Conservation (phyloP, 2,113 vertebrate genomes). For the Gambusia affinis region DNA sequence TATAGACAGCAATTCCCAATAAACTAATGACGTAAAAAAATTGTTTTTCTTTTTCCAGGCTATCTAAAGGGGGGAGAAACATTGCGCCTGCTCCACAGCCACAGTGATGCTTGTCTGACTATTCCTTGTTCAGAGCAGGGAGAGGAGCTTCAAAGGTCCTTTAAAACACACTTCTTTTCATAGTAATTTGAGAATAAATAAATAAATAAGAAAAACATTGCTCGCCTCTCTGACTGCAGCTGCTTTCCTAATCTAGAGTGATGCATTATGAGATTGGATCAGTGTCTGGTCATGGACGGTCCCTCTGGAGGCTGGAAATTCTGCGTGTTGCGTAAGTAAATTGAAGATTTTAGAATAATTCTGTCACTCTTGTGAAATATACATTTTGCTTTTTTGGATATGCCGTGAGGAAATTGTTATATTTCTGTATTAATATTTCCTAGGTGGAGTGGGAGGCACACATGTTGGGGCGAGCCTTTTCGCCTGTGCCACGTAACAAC, state of each 20-base stretch:
- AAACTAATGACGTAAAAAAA: neutral
- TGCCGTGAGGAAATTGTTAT: neutral
- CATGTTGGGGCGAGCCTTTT: conserved; percentile 91
- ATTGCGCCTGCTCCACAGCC: conserved; percentile 88
- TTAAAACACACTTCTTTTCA: neutral
- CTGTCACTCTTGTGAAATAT: neutral
- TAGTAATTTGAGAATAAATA: neutral
- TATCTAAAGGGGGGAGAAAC: conserved; percentile 94
- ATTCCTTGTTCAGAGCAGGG: conserved; percentile 85
- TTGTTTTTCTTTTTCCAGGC: conserved; percentile 74
- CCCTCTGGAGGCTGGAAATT: conserved; percentile 94
- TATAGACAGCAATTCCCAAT: neutral
- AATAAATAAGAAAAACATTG: neutral
- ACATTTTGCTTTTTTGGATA: neutral
- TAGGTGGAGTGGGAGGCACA: conserved; percentile 95
- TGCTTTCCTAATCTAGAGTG: conserved; percentile 78
- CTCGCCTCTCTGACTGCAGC: conserved; percentile 6
- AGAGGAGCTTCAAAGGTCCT: conserved; percentile 89
- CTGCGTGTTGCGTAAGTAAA: conserved; percentile 92
- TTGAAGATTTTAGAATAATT: neutral
- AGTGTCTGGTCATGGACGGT: conserved; percentile 89
- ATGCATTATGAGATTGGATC: conserved; percentile 91
- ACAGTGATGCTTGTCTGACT: conserved; percentile 93
- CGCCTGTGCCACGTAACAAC: conserved; percentile 91
- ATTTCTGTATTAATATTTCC: conserved; percentile 10